These are phyloP conservation scores for Nautilus pompilius DNA, from an alignment of 1,140 invertebrate species.

Conservation along the genomic window DNA sequence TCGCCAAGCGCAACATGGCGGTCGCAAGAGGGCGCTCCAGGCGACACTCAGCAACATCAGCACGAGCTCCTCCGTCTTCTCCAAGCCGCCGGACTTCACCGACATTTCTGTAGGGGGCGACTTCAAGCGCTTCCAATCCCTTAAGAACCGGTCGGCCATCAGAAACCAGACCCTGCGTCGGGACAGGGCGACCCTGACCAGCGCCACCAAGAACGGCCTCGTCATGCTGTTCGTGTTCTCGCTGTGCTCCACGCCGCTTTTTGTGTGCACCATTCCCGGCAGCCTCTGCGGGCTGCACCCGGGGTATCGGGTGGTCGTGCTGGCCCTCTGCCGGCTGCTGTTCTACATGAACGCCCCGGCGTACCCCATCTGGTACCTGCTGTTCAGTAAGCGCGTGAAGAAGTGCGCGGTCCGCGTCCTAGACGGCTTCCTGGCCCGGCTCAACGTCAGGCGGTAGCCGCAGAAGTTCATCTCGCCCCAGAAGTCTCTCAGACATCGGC, in stretches of 20 bases:
- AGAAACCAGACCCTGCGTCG: slow-evolving; percentile 26
- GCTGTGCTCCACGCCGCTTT: slow-evolving; percentile 28
- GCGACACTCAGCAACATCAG: slow-evolving; percentile 24
- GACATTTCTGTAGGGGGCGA: slow-evolving; percentile 35
- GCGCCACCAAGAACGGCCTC: slow-evolving; percentile 37
- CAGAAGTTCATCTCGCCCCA: too few relatives aligned
- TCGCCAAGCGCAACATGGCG: background rate
- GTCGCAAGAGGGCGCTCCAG: slow-evolving; percentile 18
- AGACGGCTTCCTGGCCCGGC: slow-evolving; percentile 17
- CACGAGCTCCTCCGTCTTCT: slow-evolving; percentile 11
- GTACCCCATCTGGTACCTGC: slow-evolving; percentile 40
- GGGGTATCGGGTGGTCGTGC: slow-evolving; percentile 9
- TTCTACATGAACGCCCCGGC: slow-evolving; percentile 36
- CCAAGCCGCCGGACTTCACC: slow-evolving; percentile 20
- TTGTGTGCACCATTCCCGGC: slow-evolving; percentile 29
- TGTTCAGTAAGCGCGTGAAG: slow-evolving; percentile 37
- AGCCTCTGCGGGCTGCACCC: slow-evolving; percentile 8
- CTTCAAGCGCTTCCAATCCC: slow-evolving; percentile 25
- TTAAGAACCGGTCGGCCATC: slow-evolving; percentile 27
- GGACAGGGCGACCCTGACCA: slow-evolving; percentile 25
- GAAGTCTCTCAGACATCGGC: too few relatives aligned
- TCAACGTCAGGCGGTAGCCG: slow-evolving; percentile 17
- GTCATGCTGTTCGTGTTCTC: slow-evolving; percentile 33
- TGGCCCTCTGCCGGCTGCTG: slow-evolving; percentile 24
- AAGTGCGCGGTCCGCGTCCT: slow-evolving; percentile 29